Evolutionary conservation across 2,888 invertebrate genomes (phyloP).

Genomic region (Odontocerum albicorne): DNA sequence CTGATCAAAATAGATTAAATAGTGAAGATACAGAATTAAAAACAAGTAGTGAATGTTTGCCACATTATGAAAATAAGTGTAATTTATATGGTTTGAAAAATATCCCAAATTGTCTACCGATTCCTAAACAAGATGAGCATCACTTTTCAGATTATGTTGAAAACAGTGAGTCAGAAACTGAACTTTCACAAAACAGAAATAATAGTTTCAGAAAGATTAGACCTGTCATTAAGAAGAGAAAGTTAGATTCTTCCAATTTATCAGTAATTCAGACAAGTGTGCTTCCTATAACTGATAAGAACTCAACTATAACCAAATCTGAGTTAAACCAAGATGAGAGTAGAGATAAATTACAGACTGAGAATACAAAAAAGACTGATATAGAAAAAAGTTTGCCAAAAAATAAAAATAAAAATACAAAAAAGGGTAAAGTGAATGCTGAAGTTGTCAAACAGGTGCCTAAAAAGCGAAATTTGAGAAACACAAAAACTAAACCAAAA

Average conservation of each 20-base stretch:
- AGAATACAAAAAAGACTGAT: too few species aligned
- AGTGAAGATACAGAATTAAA: too few species aligned
- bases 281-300: too few species aligned
- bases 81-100: slow-evolving; percentile 49
- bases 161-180: slow-evolving; percentile 69
- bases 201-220: slow-evolving; percentile 50
- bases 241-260: slow-evolving; percentile 43
- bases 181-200: slow-evolving; percentile 44
- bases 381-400: slow-evolving; percentile 2
- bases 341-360: too few species aligned
- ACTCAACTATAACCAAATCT: too few species aligned
- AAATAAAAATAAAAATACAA: not conserved
- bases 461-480: slow-evolving; percentile 3
- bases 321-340: too few species aligned
- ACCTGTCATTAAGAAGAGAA: slow-evolving; percentile 61
- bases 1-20: not conserved
- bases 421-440: not conserved
- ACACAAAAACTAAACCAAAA: not conserved
- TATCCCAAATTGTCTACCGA: slow-evolving; percentile 41
- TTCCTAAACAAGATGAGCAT: slow-evolving; percentile 22
- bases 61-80: too few species aligned
- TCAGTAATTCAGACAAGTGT: too few species aligned
- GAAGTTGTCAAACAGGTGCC: not conserved
- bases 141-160: slow-evolving; percentile 65
- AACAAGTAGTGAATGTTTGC: too few species aligned